Evolutionary conservation across 1,140 invertebrate genomes (phyloP), one percentile per base, ranked within the genome.

Genomic region (Oreohelix idahoensis): DNA sequence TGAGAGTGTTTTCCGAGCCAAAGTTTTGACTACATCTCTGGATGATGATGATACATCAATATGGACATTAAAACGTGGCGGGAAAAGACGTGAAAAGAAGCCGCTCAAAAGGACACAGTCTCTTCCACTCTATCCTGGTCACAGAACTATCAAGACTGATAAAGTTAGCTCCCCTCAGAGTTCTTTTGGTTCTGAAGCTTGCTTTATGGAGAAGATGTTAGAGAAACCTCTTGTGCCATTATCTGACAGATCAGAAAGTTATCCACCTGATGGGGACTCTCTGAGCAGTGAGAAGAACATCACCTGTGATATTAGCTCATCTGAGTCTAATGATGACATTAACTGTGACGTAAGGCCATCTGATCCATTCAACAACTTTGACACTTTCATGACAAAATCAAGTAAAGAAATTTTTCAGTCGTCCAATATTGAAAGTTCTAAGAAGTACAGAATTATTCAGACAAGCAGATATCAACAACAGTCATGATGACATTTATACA

Each of bases 31-130:
- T 13, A 76, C 42, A 29, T 53, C 74, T 32, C 45, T 76, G 29
- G 74, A 76, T 51, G 49, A 76, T 49, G 74, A 76, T 32, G 74
- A 76, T 35, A 76, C 74, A 45, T 76, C 74, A 45, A 53, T 76
- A 29, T 53, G 51, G 74, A 49, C 2, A 45, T n/a, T 4, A 73
- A 73, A 39, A 73, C 23, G 39, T 42, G 42, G 71, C 23, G 23
- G 38, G 20, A 73, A 29, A 73, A 73, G 10, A 2, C 2, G 17
- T 8, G n/a, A 66, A 10, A 29, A 66, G 29, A 66, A 32, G 17
- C 29, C 63, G 17, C n/a, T 66, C n/a, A 66, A 66, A 32, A 29
- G 63, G 29, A 66, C 63, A 32, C 63, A 32, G 17, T 66, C 63
- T 10, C 63, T 66, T 32, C 63, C 63, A 66, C 5, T 32, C 8